A percentile compares a stretch with the other conserved stretches of the same genome.
phyloP scores from a whole-genome alignment of 2,888 invertebrate species.

The Xestobium rufovillosum region DNA sequence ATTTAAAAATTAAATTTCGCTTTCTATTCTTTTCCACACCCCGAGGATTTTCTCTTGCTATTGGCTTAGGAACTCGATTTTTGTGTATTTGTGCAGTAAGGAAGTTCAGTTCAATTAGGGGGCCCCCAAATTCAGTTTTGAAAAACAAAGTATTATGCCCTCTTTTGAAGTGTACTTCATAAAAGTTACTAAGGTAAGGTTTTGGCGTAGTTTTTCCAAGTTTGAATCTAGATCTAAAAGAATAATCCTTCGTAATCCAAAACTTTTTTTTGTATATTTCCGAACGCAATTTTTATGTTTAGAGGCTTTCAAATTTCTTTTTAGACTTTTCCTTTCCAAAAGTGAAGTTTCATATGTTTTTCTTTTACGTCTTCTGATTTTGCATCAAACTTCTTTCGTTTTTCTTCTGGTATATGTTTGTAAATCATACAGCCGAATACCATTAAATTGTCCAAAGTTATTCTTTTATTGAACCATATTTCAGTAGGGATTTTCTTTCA shows the following conservation, averaged over 20 bases:
- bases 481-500: too few species aligned
- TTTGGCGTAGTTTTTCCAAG: constrained; percentile 16
- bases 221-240: constrained; percentile 24
- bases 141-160: constrained; percentile 18
- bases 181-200: constrained; percentile 15
- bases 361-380: too few species aligned
- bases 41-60: constrained; percentile 1
- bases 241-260: constrained; percentile 24
- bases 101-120: constrained; percentile 6
- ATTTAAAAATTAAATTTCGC: constrained; percentile 7
- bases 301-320: not conserved
- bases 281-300: constrained; percentile 1
- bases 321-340: constrained; percentile 1
- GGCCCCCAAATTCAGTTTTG: constrained; percentile 18
- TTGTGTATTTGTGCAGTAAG: constrained; percentile 6
- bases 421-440: too few species aligned
- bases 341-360: constrained; percentile 7
- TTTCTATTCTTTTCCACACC: constrained; percentile 3
- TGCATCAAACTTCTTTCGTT: too few species aligned
- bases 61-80: constrained; percentile 5
- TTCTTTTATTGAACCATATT: constrained; percentile 13
- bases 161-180: constrained; percentile 6
- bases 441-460: too few species aligned
- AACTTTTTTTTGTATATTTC: constrained; percentile 11
- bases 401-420: too few species aligned